Evolutionary conservation across 2,113 vertebrate genomes (phyloP), one percentile per base, ranked within the genome.

Genomic region (Aphyosemion australe): DNA sequence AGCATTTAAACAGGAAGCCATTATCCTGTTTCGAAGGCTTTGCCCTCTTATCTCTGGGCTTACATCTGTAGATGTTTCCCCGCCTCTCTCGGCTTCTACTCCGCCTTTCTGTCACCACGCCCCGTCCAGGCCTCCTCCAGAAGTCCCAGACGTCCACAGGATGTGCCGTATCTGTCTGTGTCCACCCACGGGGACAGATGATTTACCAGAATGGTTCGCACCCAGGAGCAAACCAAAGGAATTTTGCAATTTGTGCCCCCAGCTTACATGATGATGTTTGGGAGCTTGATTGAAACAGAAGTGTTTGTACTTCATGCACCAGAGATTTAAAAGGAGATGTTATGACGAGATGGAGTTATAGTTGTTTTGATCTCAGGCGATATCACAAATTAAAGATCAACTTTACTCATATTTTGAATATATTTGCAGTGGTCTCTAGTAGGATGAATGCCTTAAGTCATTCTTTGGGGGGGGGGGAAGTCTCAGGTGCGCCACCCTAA

Each of bases 1-100:
- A 47, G 80, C 85, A 47, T 85, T 86, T 80, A 86, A 91, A 91
- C 91, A 91, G 92, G 92, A 93, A 92, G 84, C 64, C 72, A 83
- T 91, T 92, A 91, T 88, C 80, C 86, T 70, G 87, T 78, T 74
- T 50, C 70, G 57, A 74, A 72, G 78, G 71, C 74, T 58, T 76
- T 31, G 60, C 65, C 34, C 32, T 68, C 85, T 92, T 93, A 93
- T 93, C 92, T 83, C 51, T 19, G 56, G 63, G 56, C 85, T 80
- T 77, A 76, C 92, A 91, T 93, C 90, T 91, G 91, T 79, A 42
- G 55, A 31, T 37, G 41, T 56, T 65, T 57, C 65, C 72, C 72
- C 34, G 70, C 75, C 72, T 78, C 72, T 59, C 62, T 57, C 20
- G 72, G 11, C 58, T 50, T 8, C 49, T 26, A n/a, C 80, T 69